Base-by-base conservation (phyloP, 1,140 invertebrate genomes). In the Paraescarpia echinospica region DNA sequence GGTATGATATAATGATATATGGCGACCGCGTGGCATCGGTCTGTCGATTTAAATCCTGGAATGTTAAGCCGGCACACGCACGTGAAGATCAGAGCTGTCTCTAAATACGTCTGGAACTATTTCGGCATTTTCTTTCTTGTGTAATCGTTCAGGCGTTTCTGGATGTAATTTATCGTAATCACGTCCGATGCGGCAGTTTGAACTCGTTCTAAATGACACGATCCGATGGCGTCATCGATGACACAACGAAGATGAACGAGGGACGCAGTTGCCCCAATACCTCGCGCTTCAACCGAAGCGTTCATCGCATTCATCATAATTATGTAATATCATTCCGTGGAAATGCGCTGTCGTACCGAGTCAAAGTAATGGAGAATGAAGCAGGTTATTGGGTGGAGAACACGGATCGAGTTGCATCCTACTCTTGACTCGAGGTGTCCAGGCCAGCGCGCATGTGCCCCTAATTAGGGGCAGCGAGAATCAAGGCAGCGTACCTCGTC, bases 261-360 rank as follows among this genome's bases (percentile, higher is more conserved):
- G 14, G 59, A 27, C 59, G 59, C 59, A 77, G 59, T 77, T 77
- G 59, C 8, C 27, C 59, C 4, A 77, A 77, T 77, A 27, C 22
- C 8, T 77, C 59, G 59, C 59, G 27, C 2, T 31, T 12, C 59
- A 22, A 77, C 59, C 22, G 59, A 18, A 2, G 59, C 59, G 59
- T 77, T 77, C 59, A 77, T 77, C 59, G 59, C 59, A 77, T 77
- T 77, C 59, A 77, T 77, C 59, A 77, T 77, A 77, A 77, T 77
- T 77, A 77, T 77, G 59, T 77, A 77, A 77, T 77, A 77, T 18
- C 59, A 77, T 77, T 77, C 59, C 59, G 27, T 77, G 59, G 59
- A 77, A 77, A 77, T 18, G 59, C 59, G 59, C 59, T 77, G 59
- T 77, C 59, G 59, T 77, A 18, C 12, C 59, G 59, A 77, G 2